Evolutionary conservation across 1,140 invertebrate genomes (phyloP), one percentile per base, ranked within the genome.

Genomic region (Bombus haemorrhoidalis): DNA sequence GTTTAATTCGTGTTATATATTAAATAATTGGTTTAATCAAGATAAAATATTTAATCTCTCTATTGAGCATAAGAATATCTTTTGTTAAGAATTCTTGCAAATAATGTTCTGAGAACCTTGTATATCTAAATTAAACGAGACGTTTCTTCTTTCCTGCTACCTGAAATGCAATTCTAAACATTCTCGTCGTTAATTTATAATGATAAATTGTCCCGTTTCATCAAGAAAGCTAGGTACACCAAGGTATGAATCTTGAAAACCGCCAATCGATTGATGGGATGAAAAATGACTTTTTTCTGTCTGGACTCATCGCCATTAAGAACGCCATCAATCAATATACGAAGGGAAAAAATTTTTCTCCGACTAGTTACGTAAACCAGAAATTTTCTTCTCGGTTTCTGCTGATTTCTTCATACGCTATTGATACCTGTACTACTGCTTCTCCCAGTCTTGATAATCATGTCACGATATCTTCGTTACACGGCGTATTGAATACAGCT

Each of bases 301-400:
- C 53, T 18, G 13, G 8, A 8, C 34, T 59, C 53, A 5, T n/a
- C 34, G 74, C 25, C 25, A 76, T 76, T 76, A 76, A 76, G 74
- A 59, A 28, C 74, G 13, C 13, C 74, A 76, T 76, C 74, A 76
- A 78, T 78, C 57, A 78, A 64, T 18, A 32, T 78, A 13, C 37
- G 57, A 28, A 64, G 18, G 53, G 39, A 59, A 43, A 10, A 37
- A 64, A 41, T 41, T 78, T 76, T 76, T 59, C 53, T 28, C 74
- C 8, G 13, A 34, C 34, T 15, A 28, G 53, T 59, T 59, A 76
- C 34, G 53, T 59, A 76, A 59, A 76, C 53, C 53, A 76, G 74
- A n/a, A 59, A 76, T 76, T 76, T 59, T 76, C 74, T 41, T 39
- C 75, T 25, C 32, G 1, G 9, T 64, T 78, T 78, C n/a, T 62